A percentile compares a stretch with the other conserved stretches of the same genome.
phyloP scores from a whole-genome alignment of 2,113 vertebrate species.

The Tragelaphus scriptus region DNA sequence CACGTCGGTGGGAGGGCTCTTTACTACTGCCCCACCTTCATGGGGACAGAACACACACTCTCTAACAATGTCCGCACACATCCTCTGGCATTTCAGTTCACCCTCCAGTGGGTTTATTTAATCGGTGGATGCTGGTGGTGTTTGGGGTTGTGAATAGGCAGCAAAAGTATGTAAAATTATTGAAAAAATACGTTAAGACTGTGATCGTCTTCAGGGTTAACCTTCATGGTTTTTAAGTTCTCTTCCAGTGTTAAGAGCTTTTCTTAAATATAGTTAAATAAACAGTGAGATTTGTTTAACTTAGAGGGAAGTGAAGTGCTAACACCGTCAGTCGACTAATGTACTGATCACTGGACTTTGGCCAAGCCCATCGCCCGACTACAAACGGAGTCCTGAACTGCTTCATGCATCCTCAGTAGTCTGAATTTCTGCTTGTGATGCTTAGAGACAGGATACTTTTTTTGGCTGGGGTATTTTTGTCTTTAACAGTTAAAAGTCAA shows the following conservation, averaged over 20 bases:
- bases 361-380: background rate
- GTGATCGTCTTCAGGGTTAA: background rate
- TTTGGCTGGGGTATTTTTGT: background rate
- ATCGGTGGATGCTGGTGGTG: background rate
- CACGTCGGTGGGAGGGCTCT: background rate
- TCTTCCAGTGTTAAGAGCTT: background rate
- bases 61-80: too few relatives aligned
- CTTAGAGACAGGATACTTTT: background rate
- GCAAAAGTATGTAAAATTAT: background rate
- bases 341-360: background rate
- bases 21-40: background rate
- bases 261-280: slow-evolving; percentile 34
- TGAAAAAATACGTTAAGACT: background rate
- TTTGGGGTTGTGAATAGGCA: background rate
- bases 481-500: background rate
- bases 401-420: background rate
- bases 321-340: background rate
- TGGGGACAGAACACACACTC: background rate
- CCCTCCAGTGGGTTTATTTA: background rate
- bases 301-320: background rate
- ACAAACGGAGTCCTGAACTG: background rate
- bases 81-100: background rate
- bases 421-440: background rate
- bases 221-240: slow-evolving; percentile 8
- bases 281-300: background rate